phyloP scores from a whole-genome alignment of 2,797 vertebrate species.

The Oreochromis grahami region DNA sequence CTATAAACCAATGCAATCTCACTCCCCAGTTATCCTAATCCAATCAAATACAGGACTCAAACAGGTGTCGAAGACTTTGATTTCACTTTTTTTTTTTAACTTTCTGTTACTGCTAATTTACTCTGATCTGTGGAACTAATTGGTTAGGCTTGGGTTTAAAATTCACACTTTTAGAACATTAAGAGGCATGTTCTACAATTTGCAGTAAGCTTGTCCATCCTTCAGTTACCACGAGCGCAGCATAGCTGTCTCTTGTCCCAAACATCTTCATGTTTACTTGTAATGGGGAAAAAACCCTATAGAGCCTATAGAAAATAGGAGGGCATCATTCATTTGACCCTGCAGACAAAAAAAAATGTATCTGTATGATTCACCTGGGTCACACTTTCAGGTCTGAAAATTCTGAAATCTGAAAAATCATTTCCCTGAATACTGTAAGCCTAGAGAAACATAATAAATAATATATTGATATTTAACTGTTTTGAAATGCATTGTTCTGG shows the following conservation, averaged over 20 bases:
- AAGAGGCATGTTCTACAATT: not conserved
- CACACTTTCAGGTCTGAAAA: not conserved
- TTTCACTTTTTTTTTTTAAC: not conserved
- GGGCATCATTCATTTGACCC: not conserved
- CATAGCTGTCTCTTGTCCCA: not conserved
- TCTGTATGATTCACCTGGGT: not conserved
- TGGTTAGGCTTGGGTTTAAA: not conserved
- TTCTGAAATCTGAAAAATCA: not conserved
- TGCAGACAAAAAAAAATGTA: not conserved
- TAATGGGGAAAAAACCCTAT: not conserved
- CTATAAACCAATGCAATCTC: not conserved
- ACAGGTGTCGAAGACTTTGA: not conserved
- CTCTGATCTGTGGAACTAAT: not conserved
- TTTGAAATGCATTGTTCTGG: not conserved
- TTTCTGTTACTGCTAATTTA: not conserved
- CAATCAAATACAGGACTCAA: not conserved
- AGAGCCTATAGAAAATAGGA: not conserved
- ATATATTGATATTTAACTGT: not conserved
- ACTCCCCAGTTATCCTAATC: not conserved
- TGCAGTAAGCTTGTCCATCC: not conserved
- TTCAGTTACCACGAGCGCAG: not conserved
- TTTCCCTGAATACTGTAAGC: not conserved
- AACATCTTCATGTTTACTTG: not conserved
- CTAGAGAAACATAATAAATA: slow-evolving; percentile 3
- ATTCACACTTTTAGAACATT: not conserved